phyloP scores from a whole-genome alignment of 1,140 invertebrate genomes.

The Euura saliciscinereae region DNA sequence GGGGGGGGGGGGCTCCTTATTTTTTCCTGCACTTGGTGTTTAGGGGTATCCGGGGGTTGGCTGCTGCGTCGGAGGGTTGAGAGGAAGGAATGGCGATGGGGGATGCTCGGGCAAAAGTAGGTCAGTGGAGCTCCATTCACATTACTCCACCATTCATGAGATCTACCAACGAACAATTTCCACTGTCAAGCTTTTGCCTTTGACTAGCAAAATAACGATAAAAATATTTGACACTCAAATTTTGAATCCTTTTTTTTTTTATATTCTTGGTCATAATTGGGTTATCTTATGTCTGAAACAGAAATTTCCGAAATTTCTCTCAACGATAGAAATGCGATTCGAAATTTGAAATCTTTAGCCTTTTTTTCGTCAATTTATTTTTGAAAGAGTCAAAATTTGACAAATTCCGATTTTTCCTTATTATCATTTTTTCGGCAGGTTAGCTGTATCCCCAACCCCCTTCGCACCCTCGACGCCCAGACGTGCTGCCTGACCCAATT shows the following conservation, averaged over 20 bases:
- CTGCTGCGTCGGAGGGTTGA: slow-evolving; percentile 18
- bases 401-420: too few relatives aligned
- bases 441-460: too few relatives aligned
- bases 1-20: neutral
- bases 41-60: neutral
- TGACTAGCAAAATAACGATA: neutral
- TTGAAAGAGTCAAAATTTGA: too few relatives aligned
- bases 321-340: neutral
- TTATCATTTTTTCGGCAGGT: too few relatives aligned
- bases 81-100: slow-evolving; percentile 23
- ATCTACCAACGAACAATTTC: slow-evolving; percentile 47
- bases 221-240: too few relatives aligned
- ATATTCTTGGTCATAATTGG: neutral
- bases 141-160: slow-evolving; percentile 61
- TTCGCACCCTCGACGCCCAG: slow-evolving; percentile 17
- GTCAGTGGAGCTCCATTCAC: slow-evolving; percentile 61
- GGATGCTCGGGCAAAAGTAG: slow-evolving; percentile 42
- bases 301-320: neutral
- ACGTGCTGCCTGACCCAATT: slow-evolving; percentile 42
- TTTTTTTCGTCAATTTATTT: neutral
- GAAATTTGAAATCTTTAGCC: neutral
- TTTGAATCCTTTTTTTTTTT: neutral
- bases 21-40: neutral
- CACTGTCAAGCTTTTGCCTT: slow-evolving; percentile 39
- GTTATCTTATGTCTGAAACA: neutral